phyloP scores from a whole-genome alignment of 1,140 invertebrate species.

The Saccostrea echinata region DNA sequence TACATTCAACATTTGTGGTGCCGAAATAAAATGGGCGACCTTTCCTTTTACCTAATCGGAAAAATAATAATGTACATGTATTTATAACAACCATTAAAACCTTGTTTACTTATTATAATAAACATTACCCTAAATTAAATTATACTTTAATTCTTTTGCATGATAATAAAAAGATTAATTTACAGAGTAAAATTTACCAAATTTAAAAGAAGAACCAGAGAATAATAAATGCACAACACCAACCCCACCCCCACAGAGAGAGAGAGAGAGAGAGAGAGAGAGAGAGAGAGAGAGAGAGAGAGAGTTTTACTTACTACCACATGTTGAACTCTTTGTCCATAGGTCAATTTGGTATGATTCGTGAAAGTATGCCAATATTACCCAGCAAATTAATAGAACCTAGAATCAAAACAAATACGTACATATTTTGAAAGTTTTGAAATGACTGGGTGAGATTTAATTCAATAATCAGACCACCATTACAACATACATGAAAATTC shows the following conservation, averaged over 20 bases:
- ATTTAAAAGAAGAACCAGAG: too few species aligned
- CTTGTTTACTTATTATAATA: neutral
- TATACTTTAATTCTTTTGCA: too few species aligned
- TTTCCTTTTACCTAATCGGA: neutral
- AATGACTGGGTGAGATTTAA: too few species aligned
- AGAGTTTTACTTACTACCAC: neutral
- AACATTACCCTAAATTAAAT: too few species aligned
- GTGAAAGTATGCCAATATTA: neutral
- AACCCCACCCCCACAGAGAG: too few species aligned
- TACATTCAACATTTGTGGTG: constrained; percentile 8
- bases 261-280: neutral
- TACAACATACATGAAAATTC: too few species aligned
- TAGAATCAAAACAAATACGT: neutral
- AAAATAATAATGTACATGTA: neutral
- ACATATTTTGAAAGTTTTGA: too few species aligned
- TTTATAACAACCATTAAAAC: neutral
- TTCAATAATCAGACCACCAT: too few species aligned
- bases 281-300: constrained; percentile 1
- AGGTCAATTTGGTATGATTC: constrained; percentile 1
- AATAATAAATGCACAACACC: too few species aligned
- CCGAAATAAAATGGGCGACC: constrained; percentile 30
- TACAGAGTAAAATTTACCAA: too few species aligned
- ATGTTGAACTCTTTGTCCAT: neutral
- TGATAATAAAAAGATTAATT: too few species aligned
- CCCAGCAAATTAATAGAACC: neutral